Conservation (phyloP, 2,113 vertebrate genomes). For the Camelus dromedarius region DNA sequence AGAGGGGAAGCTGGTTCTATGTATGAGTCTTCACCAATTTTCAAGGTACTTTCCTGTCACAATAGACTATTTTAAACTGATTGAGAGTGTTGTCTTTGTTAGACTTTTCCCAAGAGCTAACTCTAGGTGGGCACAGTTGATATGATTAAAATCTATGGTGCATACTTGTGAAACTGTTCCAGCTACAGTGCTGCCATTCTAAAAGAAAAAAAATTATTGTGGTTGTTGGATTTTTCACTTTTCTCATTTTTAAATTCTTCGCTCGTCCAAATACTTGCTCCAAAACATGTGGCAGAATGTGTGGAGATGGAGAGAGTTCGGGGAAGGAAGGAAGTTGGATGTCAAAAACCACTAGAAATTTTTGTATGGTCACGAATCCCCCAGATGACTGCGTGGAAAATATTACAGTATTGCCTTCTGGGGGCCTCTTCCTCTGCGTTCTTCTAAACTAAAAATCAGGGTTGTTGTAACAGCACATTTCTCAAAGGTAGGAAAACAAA, state of each 20-base stretch:
- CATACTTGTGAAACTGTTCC: background rate
- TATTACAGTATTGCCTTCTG: background rate
- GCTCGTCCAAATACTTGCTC: background rate
- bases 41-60: conserved; percentile 68
- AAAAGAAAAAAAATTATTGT: background rate
- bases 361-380: conserved; percentile 38
- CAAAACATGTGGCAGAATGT: background rate
- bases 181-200: background rate
- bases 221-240: background rate
- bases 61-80: conserved; percentile 62
- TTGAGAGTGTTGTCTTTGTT: conserved; percentile 58
- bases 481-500: background rate
- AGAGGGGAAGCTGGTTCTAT: conserved; percentile 36
- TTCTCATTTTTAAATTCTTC: background rate
- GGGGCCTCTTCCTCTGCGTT: background rate
- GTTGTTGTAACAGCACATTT: conserved; percentile 1
- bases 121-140: conserved; percentile 2
- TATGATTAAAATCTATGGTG: background rate
- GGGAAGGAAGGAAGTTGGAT: conserved; percentile 14
- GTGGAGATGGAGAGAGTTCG: background rate
- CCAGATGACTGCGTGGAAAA: background rate
- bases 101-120: conserved; percentile 49
- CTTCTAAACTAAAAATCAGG: background rate
- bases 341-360: conserved; percentile 56
- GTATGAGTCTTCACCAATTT: conserved; percentile 51